These are phyloP conservation scores for Lasioglossum albipes DNA, from an alignment of 1,140 invertebrate species.

Conservation along the genomic window DNA sequence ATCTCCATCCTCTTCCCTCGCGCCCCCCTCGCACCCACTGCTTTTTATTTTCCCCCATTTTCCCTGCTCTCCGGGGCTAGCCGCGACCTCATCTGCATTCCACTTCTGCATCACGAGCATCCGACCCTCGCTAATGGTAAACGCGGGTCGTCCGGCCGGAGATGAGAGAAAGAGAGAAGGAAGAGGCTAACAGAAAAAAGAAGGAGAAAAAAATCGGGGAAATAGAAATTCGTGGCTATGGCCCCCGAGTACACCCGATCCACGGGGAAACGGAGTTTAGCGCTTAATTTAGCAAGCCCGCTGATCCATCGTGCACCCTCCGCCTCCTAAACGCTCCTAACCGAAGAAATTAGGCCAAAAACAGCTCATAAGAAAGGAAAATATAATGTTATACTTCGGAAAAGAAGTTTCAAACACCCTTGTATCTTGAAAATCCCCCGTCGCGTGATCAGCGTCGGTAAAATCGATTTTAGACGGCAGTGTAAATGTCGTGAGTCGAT, in stretches of 20 bases:
- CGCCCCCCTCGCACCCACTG: neutral
- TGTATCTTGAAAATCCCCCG: too few relatives aligned
- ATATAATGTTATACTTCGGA: too few relatives aligned
- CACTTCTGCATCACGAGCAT: conserved; percentile 34
- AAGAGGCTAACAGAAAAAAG: neutral
- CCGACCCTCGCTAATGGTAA: conserved; percentile 48
- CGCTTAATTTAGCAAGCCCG: conserved; percentile 53
- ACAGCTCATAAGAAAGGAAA: too few relatives aligned
- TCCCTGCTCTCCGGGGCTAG: neutral
- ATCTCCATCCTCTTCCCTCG: neutral
- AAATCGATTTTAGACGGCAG: too few relatives aligned
- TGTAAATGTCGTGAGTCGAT: too few relatives aligned
- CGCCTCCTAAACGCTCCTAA: conserved; percentile 8
- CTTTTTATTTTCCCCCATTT: conserved; percentile 14
- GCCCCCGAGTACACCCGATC: neutral
- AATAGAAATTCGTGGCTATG: conserved; percentile 15
- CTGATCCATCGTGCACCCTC: conserved; percentile 17
- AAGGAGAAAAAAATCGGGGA: neutral
- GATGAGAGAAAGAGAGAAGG: neutral
- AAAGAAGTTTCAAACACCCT: too few relatives aligned
- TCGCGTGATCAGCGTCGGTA: too few relatives aligned
- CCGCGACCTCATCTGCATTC: conserved; percentile 60
- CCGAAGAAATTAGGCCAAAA: neutral
- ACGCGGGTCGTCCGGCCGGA: conserved; percentile 23
- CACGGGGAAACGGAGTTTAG: conserved; percentile 51